phyloP scores from a whole-genome alignment of 2,113 vertebrate genomes.

The Solenodon paradoxus region DNA sequence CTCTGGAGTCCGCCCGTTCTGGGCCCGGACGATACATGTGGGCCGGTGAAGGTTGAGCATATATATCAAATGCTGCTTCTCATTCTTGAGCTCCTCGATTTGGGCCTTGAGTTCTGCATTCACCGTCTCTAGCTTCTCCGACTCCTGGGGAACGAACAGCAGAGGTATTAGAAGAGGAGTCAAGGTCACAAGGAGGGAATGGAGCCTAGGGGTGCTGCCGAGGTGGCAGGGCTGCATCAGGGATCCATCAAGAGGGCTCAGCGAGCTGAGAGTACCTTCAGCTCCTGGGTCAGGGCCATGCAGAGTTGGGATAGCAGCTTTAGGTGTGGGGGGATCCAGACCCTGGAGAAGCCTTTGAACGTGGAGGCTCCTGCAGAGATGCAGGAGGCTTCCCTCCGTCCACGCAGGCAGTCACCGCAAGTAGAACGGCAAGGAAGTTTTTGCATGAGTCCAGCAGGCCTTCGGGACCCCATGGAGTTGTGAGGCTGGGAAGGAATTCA shows the following conservation, averaged over 20 bases:
- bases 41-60: slow-evolving; percentile 98
- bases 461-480: not conserved
- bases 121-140: slow-evolving; percentile 95
- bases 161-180: not conserved
- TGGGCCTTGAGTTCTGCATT: slow-evolving; percentile 97
- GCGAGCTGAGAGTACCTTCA: fast-evolving
- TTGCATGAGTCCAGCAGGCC: not conserved
- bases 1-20: slow-evolving; percentile 94
- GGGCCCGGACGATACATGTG: slow-evolving; percentile 96
- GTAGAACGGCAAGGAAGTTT: too few relatives aligned
- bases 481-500: not conserved
- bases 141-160: slow-evolving; percentile 87
- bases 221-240: not conserved
- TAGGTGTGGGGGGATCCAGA: not conserved
- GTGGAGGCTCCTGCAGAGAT: not conserved
- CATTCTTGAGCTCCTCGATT: slow-evolving; percentile 95
- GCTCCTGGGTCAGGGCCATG: too few relatives aligned
- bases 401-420: too few relatives aligned
- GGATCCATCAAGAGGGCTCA: not conserved
- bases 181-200: not conserved
- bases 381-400: too few relatives aligned
- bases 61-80: slow-evolving; percentile 99
- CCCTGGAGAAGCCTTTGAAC: not conserved
- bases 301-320: not conserved
- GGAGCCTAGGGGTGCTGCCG: not conserved